Percentiles rank a stretch among this genome's conserved stretches.
Evolutionary conservation across 2,113 vertebrate species (phyloP).

Genomic region (Calyptommatus sinebrachiatus): DNA sequence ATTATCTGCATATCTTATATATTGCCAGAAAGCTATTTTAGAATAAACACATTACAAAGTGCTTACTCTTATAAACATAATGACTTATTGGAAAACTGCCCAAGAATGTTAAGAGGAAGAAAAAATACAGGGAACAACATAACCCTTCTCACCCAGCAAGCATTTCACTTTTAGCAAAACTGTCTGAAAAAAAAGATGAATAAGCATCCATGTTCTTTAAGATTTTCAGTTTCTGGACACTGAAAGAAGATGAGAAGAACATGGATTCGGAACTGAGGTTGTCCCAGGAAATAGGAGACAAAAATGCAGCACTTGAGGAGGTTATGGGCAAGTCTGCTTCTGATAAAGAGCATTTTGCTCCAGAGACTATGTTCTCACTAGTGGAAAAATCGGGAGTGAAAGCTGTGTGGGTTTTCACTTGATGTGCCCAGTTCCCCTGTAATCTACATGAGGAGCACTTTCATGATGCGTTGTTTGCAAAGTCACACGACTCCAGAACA

Average conservation of each 20-base stretch:
- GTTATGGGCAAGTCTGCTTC: neutral
- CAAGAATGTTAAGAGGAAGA: conserved; percentile 3
- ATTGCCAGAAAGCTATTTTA: neutral
- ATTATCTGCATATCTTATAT: neutral
- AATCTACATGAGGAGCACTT: too few species aligned
- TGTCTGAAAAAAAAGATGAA: conserved; percentile 6
- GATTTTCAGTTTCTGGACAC: conserved; percentile 15
- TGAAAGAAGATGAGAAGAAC: conserved; percentile 15
- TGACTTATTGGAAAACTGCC: conserved; percentile 15
- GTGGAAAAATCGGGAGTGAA: too few species aligned
- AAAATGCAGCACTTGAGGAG: too few species aligned
- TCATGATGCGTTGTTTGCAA: too few species aligned
- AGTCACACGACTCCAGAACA: too few species aligned
- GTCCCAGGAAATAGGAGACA: too few species aligned
- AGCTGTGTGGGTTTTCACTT: too few species aligned
- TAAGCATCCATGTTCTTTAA: neutral
- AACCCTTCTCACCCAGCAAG: neutral
- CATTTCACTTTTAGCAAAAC: conserved; percentile 29
- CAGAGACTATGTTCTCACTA: neutral
- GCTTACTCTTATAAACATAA: conserved; percentile 1
- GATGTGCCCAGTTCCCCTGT: too few species aligned
- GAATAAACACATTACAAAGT: neutral
- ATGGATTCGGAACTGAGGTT: conserved; percentile 13
- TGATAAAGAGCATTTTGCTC: conserved; percentile 26
- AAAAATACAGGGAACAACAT: conserved; percentile 8